Conservation (phyloP, 2,113 vertebrate genomes). For the Prionailurus viverrinus region DNA sequence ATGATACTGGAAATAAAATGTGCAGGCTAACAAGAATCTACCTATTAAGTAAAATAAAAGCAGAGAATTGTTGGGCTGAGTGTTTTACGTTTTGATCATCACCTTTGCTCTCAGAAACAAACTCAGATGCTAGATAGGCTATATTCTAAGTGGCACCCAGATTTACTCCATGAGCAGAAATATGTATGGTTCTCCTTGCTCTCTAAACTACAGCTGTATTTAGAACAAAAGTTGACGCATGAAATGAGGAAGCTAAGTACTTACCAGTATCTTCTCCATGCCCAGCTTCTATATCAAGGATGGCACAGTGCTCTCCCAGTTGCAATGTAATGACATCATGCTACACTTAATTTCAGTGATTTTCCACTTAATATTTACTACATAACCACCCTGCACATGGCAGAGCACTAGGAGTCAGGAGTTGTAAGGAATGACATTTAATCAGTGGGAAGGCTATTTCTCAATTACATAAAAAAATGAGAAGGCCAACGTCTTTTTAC, state of each 20-base stretch:
- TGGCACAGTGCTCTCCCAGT: background rate
- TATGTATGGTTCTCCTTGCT: background rate
- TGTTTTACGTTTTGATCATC: constrained; percentile 55
- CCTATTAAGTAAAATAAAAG: constrained; percentile 13
- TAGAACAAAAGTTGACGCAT: background rate
- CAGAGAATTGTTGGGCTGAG: background rate
- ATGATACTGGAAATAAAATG: constrained; percentile 46
- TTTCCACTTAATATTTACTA: background rate
- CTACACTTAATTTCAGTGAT: background rate
- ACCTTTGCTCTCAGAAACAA: constrained; percentile 10
- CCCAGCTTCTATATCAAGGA: background rate
- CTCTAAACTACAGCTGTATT: background rate
- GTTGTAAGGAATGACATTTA: background rate
- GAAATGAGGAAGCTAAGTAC: background rate
- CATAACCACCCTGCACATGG: background rate
- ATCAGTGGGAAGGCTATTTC: background rate
- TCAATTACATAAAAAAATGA: background rate
- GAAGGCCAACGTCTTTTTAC: background rate
- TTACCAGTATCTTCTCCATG: background rate
- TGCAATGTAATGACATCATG: background rate
- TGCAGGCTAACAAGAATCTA: constrained; percentile 15
- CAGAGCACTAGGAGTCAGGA: background rate
- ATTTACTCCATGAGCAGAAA: background rate
- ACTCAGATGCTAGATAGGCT: background rate
- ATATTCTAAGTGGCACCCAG: background rate